Base-by-base conservation (phyloP, 1,140 invertebrate genomes). In the Drosophila ercepeae region DNA sequence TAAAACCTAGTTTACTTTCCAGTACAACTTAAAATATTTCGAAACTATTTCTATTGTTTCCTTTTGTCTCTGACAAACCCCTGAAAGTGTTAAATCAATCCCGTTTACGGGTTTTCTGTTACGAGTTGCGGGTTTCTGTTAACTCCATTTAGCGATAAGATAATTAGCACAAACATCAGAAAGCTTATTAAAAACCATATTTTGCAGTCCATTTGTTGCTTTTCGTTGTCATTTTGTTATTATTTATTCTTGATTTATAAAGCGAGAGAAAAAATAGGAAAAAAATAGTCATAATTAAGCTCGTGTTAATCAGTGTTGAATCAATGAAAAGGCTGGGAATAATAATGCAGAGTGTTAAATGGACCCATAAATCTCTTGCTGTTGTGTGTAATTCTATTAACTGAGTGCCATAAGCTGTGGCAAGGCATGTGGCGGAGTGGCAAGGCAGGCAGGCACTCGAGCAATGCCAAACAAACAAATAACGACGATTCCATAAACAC, bases 161-260 rank as follows among this genome's bases (percentile, higher is more conserved):
- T 86, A 84, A 86, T 84, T 81, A 84, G 74, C 76, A 83, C 74
- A 83, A 70, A 81, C 72, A n/a, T n/a, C n/a, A 84, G 77, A 88
- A 73, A 74, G 68, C 68, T 68, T 86, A 81, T 88, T 76, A 81
- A 88, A 76, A 70, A 36, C 51, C 41, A 52, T 16, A 52, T 51
- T 42, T 29, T 45, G 16, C 48, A n/a, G n/a, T n/a, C n/a, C n/a
- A n/a, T n/a, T n/a, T n/a, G n/a, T n/a, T n/a, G n/a, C n/a, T n/a
- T 71, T 71, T 2, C 21, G 4, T 21, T 21, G 21, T 21, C 21
- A 21, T 32, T 8, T 32, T 69, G 25, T 69, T 69, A 57, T 70
- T 59, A 58, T 70, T 50, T 58, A 70, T 70, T 29, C 52, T 34
- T 49, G 23, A 48, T 70, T 58, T 77, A 53, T 54, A 72, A 60